Percentiles rank a stretch among this genome's conserved stretches.
Conservation (phyloP, 2,113 vertebrate genomes). For the Melanerpes aurifrons region DNA sequence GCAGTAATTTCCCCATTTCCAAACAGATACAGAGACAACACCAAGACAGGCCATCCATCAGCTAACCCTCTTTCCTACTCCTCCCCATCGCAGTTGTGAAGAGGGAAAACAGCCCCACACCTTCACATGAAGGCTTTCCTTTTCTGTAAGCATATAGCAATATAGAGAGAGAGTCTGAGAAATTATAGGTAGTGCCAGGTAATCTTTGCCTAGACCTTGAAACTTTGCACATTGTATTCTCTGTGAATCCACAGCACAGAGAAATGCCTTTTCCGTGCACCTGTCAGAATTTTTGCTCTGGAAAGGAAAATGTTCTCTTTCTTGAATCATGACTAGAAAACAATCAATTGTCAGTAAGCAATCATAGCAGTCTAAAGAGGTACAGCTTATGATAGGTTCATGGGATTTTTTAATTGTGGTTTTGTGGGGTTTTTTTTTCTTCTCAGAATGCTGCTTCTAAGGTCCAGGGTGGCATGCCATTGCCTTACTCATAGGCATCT, state of each 20-base stretch:
- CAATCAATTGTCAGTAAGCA: constrained; percentile 43
- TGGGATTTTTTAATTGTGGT: not conserved
- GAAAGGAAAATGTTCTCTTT: not conserved
- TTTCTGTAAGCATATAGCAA: not conserved
- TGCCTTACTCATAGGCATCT: constrained; percentile 62
- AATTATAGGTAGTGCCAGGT: not conserved
- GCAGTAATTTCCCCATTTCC: not conserved
- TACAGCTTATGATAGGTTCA: constrained; percentile 56
- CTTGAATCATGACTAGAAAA: constrained; percentile 37
- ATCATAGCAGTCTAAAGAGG: constrained; percentile 57
- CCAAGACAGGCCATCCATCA: rapidly evolving
- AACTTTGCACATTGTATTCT: not conserved
- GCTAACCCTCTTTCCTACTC: not conserved
- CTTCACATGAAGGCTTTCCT: not conserved
- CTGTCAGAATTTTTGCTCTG: constrained; percentile 45
- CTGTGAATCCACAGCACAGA: not conserved
- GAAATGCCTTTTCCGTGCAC: constrained; percentile 48
- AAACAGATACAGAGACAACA: not conserved
- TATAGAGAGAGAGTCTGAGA: not conserved
- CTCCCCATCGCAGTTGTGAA: not conserved
- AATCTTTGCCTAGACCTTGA: constrained; percentile 20
- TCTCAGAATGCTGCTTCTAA: constrained; percentile 35
- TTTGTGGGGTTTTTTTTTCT: constrained; percentile 1
- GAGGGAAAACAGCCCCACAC: not conserved
- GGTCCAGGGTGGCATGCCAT: constrained; percentile 62